phyloP scores from a whole-genome alignment of 2,888 invertebrate genomes.

The Ectemnius lituratus region DNA sequence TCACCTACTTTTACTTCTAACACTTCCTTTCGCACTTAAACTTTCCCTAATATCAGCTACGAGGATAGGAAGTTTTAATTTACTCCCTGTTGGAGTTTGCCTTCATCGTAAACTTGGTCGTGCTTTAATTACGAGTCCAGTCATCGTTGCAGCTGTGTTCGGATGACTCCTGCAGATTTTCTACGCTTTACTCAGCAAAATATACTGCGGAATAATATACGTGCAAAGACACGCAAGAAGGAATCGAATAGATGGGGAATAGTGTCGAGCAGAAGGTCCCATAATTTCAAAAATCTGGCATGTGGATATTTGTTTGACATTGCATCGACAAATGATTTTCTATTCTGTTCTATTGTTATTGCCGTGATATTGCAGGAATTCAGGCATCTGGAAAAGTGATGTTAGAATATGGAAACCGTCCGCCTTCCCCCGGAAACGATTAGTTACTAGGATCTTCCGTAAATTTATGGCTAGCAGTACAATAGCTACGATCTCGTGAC shows the following conservation, averaged over 20 bases:
- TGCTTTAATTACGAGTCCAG: neutral
- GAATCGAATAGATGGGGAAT: neutral
- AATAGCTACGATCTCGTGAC: slow-evolving; percentile 32
- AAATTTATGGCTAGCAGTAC: slow-evolving; percentile 48
- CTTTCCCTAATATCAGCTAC: too few species aligned
- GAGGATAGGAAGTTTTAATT: too few species aligned
- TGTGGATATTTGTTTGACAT: slow-evolving; percentile 39
- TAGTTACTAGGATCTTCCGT: slow-evolving; percentile 22
- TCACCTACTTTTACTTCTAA: too few species aligned
- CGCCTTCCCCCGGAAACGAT: slow-evolving; percentile 21
- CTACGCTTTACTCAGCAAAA: too few species aligned
- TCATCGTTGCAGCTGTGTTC: slow-evolving; percentile 14
- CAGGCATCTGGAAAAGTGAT: slow-evolving; percentile 35
- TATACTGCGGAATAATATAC: neutral
- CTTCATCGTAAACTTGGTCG: too few species aligned
- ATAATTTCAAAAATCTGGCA: slow-evolving; percentile 13
- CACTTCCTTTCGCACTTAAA: too few species aligned
- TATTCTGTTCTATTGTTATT: slow-evolving; percentile 14
- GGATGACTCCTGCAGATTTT: slow-evolving; percentile 1
- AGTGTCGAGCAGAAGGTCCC: neutral
- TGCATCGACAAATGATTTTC: slow-evolving; percentile 43
- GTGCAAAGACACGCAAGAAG: neutral
- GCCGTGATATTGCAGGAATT: slow-evolving; percentile 22
- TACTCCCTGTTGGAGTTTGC: too few species aligned
- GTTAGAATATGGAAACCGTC: slow-evolving; percentile 16